phyloP scores from a whole-genome alignment of 2,888 invertebrate species.

The Noctua janthina region DNA sequence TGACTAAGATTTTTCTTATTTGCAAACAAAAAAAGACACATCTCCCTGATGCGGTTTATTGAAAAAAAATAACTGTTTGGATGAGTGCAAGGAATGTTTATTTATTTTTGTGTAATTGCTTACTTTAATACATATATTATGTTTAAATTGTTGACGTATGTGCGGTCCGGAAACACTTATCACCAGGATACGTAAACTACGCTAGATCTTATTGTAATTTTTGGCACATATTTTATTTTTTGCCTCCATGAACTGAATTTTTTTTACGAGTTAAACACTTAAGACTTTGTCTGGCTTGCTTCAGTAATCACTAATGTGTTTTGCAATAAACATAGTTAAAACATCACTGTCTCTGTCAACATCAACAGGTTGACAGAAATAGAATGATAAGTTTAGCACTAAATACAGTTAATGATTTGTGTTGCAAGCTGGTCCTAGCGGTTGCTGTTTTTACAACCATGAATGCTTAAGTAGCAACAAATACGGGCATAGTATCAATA shows the following conservation, averaged over 20 bases:
- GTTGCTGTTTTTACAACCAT: neutral
- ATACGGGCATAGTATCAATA: constrained; percentile 15
- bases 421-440: neutral
- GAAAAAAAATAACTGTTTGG: neutral
- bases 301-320: neutral
- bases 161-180: neutral
- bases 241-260: neutral
- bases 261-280: neutral
- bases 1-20: constrained; percentile 12
- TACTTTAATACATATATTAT: neutral
- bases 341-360: neutral
- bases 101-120: neutral
- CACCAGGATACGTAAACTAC: neutral
- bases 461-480: constrained; percentile 1
- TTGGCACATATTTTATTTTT: neutral
- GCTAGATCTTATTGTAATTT: neutral
- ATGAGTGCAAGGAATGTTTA: neutral
- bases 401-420: neutral
- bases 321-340: neutral
- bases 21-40: neutral
- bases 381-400: neutral
- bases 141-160: neutral
- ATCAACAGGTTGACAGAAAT: neutral
- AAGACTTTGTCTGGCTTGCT: neutral
- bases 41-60: neutral